Conservation (phyloP, 2,888 invertebrate species). For the Rhabditoides inermis region DNA sequence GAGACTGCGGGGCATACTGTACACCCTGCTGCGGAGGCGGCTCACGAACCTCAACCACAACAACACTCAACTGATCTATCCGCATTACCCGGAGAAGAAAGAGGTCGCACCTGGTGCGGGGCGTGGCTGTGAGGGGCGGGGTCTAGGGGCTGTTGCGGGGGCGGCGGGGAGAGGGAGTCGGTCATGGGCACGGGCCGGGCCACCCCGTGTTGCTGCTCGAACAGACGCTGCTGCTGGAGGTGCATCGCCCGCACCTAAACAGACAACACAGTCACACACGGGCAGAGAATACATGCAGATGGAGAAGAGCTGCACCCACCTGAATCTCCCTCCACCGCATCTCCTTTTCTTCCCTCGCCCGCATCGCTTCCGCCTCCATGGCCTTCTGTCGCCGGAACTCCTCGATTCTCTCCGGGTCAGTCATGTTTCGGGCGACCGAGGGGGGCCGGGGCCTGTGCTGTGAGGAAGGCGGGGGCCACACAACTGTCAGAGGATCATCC, state of each 20-base stretch:
- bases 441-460: too few relatives aligned
- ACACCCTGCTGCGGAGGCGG: constrained; percentile 22
- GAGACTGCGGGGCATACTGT: constrained; percentile 46
- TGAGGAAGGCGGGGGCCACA: too few relatives aligned
- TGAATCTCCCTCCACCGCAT: constrained; percentile 35
- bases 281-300: background rate
- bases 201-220: constrained; percentile 31
- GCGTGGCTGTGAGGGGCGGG: constrained; percentile 1
- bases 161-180: constrained; percentile 13
- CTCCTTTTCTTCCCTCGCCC: constrained; percentile 30
- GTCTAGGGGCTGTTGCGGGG: constrained; percentile 4
- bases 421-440: background rate
- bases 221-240: constrained; percentile 32
- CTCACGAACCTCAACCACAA: background rate
- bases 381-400: constrained; percentile 43
- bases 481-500: too few relatives aligned
- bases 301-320: constrained; percentile 7
- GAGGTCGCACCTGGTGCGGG: too few relatives aligned
- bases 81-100: background rate
- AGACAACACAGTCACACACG: background rate
- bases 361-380: constrained; percentile 42
- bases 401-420: constrained; percentile 42
- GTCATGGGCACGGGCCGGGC: constrained; percentile 32
- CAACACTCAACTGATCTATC: background rate
- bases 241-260: constrained; percentile 34